Evolutionary conservation across 2,888 invertebrate species (phyloP).

Genomic region (Apamea anceps): DNA sequence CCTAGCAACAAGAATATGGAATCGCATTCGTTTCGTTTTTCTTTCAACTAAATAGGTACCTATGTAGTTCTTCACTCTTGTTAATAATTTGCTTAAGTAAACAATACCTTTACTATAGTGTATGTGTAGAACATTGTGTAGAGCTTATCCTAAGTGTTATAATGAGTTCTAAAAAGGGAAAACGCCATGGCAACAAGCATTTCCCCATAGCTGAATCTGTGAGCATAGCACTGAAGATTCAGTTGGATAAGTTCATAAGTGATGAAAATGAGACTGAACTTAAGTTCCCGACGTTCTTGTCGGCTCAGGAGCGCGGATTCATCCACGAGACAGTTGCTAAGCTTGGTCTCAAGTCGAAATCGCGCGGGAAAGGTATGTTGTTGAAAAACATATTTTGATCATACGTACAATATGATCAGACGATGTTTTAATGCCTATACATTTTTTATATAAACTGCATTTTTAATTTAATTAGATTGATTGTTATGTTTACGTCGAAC

Average conservation of each 20-base stretch:
- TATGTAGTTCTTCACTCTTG: constrained; percentile 14
- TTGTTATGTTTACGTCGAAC: neutral
- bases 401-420: neutral
- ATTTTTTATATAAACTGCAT: neutral
- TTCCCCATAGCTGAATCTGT: constrained; percentile 88
- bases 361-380: constrained; percentile 93
- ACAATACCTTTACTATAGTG: constrained; percentile 47
- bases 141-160: constrained; percentile 44
- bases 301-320: constrained; percentile 94
- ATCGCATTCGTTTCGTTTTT: constrained; percentile 52
- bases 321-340: constrained; percentile 93
- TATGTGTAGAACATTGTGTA: constrained; percentile 42
- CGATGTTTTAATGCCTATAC: neutral
- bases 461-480: neutral
- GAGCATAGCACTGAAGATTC: constrained; percentile 87
- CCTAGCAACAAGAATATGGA: constrained; percentile 26
- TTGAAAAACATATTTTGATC: constrained; percentile 41
- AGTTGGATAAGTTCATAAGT: constrained; percentile 85
- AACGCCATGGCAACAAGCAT: constrained; percentile 84
- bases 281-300: constrained; percentile 93
- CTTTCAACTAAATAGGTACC: constrained; percentile 36
- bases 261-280: constrained; percentile 88
- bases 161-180: constrained; percentile 87
- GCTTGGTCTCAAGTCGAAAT: constrained; percentile 94
- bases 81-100: constrained; percentile 58